phyloP scores from a whole-genome alignment of 2,888 invertebrate species.

The Chrysolina oricalcia region DNA sequence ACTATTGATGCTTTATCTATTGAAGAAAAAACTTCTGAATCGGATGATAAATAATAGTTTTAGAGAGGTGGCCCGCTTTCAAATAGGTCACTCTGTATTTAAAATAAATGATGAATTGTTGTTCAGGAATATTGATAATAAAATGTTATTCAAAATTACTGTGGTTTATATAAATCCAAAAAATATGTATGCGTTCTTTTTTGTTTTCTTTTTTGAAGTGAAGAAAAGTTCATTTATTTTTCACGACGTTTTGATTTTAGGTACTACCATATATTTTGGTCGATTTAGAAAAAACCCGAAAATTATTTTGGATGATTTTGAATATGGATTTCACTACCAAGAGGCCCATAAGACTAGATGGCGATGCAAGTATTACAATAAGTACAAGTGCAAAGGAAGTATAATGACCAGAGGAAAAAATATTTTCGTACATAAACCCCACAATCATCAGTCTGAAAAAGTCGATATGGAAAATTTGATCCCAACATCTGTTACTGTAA shows the following conservation, averaged over 20 bases:
- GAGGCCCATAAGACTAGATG: slow-evolving; percentile 53
- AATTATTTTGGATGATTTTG: slow-evolving; percentile 54
- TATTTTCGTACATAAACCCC: slow-evolving; percentile 45
- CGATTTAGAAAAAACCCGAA: slow-evolving; percentile 58
- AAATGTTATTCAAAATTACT: neutral
- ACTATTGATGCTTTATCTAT: too few relatives aligned
- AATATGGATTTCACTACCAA: slow-evolving; percentile 54
- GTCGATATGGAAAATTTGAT: slow-evolving; percentile 29
- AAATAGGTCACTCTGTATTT: too few relatives aligned
- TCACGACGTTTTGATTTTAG: slow-evolving; percentile 19
- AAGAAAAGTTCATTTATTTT: neutral
- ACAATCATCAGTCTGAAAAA: slow-evolving; percentile 45
- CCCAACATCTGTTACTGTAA: slow-evolving; percentile 26
- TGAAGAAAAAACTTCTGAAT: too few relatives aligned
- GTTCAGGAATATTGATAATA: neutral
- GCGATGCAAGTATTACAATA: slow-evolving; percentile 55
- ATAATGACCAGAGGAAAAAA: slow-evolving; percentile 50
- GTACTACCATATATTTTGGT: slow-evolving; percentile 54
- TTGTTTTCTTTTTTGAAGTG: too few relatives aligned
- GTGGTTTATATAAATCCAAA: neutral
- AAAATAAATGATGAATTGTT: too few relatives aligned
- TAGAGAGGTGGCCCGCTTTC: too few relatives aligned
- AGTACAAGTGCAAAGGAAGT: slow-evolving; percentile 51
- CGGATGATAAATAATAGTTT: too few relatives aligned
- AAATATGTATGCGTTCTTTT: too few relatives aligned